These are phyloP conservation scores for Yasuhikotakia modesta DNA, from an alignment of 2,797 vertebrate genomes.

Conservation along the genomic window DNA sequence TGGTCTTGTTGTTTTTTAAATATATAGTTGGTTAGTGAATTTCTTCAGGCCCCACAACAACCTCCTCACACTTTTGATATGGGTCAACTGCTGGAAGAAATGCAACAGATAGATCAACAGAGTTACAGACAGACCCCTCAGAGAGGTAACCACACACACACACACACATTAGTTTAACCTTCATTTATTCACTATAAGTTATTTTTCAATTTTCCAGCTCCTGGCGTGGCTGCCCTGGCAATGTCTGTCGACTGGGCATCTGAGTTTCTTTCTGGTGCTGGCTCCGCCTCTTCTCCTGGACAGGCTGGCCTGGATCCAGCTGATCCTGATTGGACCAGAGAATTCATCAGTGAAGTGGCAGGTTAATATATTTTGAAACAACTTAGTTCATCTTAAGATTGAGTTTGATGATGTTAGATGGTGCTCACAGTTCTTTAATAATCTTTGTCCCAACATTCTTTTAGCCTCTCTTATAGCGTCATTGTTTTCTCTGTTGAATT, in stretches of 20 bases:
- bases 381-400: not conserved
- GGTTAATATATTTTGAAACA: slow-evolving; percentile 71
- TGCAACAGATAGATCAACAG: slow-evolving; percentile 98
- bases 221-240: slow-evolving; percentile 92
- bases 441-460: not conserved
- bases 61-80: slow-evolving; percentile 96
- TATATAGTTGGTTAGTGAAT: slow-evolving; percentile 91
- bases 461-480: not conserved
- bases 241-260: slow-evolving; percentile 94
- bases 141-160: slow-evolving; percentile 78
- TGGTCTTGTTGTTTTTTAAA: slow-evolving; percentile 37
- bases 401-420: not conserved
- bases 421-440: not conserved
- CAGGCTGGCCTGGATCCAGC: slow-evolving; percentile 81
- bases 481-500: fast-evolving
- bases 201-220: slow-evolving; percentile 75
- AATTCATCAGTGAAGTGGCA: slow-evolving; percentile 95
- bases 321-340: slow-evolving; percentile 94
- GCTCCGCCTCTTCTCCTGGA: slow-evolving; percentile 75
- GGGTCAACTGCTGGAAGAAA: slow-evolving; percentile 96
- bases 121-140: slow-evolving; percentile 93
- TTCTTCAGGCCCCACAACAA: slow-evolving; percentile 88
- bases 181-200: not conserved
- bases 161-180: not conserved
- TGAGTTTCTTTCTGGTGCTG: slow-evolving; percentile 84